Evolutionary conservation across 2,113 vertebrate species (phyloP), one percentile per base, ranked within the genome.

Genomic region (Oncorhynchus kisutch): DNA sequence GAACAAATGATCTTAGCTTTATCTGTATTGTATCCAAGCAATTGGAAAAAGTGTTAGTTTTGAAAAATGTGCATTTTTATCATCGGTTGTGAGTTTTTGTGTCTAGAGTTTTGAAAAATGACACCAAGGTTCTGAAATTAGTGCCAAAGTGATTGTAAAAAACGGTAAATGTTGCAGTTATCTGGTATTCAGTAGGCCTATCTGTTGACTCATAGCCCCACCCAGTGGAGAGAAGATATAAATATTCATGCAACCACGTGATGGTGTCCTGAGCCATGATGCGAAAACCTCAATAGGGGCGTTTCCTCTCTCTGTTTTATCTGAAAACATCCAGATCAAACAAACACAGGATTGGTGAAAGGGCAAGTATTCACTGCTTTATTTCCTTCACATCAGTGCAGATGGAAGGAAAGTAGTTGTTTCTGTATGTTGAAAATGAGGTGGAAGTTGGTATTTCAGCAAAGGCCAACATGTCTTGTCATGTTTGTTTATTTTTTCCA

Each of bases 181-280:
- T 39, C 7, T 9, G 34, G 34, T 39, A 8, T 39, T 39, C 34
- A 39, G 34, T 39, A 39, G 1, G 34, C 34, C 34, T 39, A 34
- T 75, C 67, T 51, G 39, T 13, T 69, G 62, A 4, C 34, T 51
- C 71, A 73, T 4, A 71, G 83, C 80, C 0, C 81, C 83, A 79
- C 74, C 87, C 51, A 77, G 80, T 87, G 84, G 83, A 49, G 66
- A 59, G 48, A 73, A 65, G 48, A 9, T 51, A 4, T 11, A 48
- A 27, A 16, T 66, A 12, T 27, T 18, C 12, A 3, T 25, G 20
- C 12, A 8, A 22, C 59, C 59, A 60, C 59, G 22, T n/a, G n/a
- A n/a, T n/a, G n/a, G n/a, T n/a, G 59, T 20, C 2, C 20, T 60
- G 59, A 60, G 59, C 8, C 5, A 60, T 60, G n/a, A 60, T 0